Percentiles rank a stretch among this genome's conserved stretches.
phyloP scores from a whole-genome alignment of 92 coral and sea anemone species.

The Epizoanthus illoricatus region DNA sequence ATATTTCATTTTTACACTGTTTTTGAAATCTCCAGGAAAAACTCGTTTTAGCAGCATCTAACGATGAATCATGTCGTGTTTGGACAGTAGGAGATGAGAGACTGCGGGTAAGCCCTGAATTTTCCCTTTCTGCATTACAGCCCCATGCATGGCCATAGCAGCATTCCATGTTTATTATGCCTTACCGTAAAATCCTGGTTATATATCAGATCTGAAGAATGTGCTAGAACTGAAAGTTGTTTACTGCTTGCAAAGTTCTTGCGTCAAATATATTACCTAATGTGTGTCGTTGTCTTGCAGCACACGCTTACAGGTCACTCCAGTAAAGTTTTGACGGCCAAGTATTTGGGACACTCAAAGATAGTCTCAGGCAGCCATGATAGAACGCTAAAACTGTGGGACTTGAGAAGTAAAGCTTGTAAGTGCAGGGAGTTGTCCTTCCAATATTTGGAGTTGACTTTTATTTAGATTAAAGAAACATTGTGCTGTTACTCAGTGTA shows the following conservation, averaged over 20 bases:
- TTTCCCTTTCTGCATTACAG: not conserved
- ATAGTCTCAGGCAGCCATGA: constrained; percentile 97
- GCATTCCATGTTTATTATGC: not conserved
- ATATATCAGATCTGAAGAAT: too few relatives aligned
- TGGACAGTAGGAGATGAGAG: constrained; percentile 94
- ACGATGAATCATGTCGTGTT: constrained; percentile 91
- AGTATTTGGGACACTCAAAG: constrained; percentile 86
- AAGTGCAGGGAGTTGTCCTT: constrained; percentile 34
- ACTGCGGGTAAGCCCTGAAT: constrained; percentile 68
- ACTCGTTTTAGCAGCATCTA: constrained; percentile 85
- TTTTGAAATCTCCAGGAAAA: constrained; percentile 66
- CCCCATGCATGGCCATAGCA: not conserved
- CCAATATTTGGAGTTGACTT: not conserved
- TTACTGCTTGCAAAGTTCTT: too few relatives aligned
- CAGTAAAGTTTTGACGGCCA: constrained; percentile 91
- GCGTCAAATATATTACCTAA: not conserved
- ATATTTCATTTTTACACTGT: not conserved
- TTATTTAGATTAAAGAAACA: not conserved
- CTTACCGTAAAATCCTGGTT: too few relatives aligned
- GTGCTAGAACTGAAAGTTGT: too few relatives aligned
- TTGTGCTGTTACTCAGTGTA: too few relatives aligned
- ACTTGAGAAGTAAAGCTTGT: constrained; percentile 92
- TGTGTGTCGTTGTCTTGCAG: constrained; percentile 37
- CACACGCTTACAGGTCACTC: constrained; percentile 96
- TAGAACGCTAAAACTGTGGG: constrained; percentile 96